These are phyloP conservation scores for Microplitis mediator DNA, from an alignment of 1,140 invertebrate genomes.

Conservation along the genomic window DNA sequence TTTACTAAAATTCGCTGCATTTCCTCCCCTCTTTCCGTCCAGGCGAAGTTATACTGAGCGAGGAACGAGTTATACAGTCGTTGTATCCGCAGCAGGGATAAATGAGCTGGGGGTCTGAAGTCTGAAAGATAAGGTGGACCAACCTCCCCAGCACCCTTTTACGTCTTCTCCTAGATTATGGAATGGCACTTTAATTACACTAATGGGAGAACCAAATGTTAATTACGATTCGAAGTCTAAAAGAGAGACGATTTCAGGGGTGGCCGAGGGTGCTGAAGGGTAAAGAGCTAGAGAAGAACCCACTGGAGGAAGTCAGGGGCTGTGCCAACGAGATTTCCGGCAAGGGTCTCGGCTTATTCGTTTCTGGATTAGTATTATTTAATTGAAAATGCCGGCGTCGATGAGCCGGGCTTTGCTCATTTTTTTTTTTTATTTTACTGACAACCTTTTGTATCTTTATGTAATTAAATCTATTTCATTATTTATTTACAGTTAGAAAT, in stretches of 20 bases:
- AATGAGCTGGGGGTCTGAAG: constrained; percentile 49
- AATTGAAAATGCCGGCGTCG: constrained; percentile 60
- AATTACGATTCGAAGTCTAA: constrained; percentile 75
- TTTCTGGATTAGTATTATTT: constrained; percentile 63
- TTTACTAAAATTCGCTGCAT: neutral
- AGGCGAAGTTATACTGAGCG: neutral
- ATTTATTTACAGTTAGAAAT: neutral
- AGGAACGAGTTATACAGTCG: constrained; percentile 57
- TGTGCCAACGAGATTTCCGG: constrained; percentile 56
- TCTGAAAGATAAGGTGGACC: constrained; percentile 62
- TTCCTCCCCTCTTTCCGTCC: constrained; percentile 3
- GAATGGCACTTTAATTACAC: constrained; percentile 74
- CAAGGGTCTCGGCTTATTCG: constrained; percentile 39
- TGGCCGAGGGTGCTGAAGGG: neutral
- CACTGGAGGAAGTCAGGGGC: constrained; percentile 30
- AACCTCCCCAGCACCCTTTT: constrained; percentile 41
- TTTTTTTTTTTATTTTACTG: constrained; percentile 2
- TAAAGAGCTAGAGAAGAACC: constrained; percentile 4
- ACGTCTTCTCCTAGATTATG: constrained; percentile 61
- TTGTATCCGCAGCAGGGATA: constrained; percentile 37
- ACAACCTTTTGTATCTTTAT: neutral
- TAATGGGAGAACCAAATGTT: constrained; percentile 75
- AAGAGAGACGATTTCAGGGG: constrained; percentile 60
- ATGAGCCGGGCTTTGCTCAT: constrained; percentile 39
- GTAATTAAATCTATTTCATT: neutral